These are phyloP conservation scores for Chrysochloris asiatica DNA, from an alignment of 2,113 vertebrate species.

Conservation along the genomic window DNA sequence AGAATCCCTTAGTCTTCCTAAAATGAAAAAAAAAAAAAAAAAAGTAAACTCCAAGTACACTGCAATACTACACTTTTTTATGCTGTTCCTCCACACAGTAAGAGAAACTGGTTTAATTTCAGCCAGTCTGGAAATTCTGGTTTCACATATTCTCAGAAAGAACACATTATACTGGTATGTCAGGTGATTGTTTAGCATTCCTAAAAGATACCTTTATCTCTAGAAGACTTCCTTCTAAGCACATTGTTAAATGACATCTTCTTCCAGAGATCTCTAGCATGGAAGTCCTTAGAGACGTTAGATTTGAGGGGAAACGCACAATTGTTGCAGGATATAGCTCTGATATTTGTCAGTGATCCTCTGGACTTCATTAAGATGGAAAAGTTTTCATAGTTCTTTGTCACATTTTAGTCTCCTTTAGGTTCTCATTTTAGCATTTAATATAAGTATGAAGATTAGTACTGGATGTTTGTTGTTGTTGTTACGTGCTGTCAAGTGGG, in stretches of 20 bases:
- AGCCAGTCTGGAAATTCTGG: constrained; percentile 56
- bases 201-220: constrained; percentile 10
- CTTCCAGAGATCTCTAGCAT: constrained; percentile 20
- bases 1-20: constrained; percentile 17
- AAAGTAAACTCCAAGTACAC: constrained; percentile 16
- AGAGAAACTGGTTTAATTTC: constrained; percentile 1
- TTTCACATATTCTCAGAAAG: constrained; percentile 30
- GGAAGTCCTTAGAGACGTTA: constrained; percentile 27
- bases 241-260: constrained; percentile 34
- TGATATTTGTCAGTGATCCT: constrained; percentile 32
- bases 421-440: not conserved
- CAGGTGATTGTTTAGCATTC: constrained; percentile 21
- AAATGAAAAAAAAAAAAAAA: constrained; percentile 65
- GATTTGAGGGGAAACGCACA: constrained; percentile 15
- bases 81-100: not conserved
- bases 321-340: not conserved
- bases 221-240: constrained; percentile 25
- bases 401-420: constrained; percentile 26
- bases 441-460: not conserved
- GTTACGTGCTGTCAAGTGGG: too few species aligned
- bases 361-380: not conserved
- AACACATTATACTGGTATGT: not conserved
- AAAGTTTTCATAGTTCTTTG: constrained; percentile 32
- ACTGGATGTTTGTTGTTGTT: too few species aligned
- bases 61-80: not conserved